phyloP scores from a whole-genome alignment of 2,888 invertebrate species.

The Drosophila quinaria region DNA sequence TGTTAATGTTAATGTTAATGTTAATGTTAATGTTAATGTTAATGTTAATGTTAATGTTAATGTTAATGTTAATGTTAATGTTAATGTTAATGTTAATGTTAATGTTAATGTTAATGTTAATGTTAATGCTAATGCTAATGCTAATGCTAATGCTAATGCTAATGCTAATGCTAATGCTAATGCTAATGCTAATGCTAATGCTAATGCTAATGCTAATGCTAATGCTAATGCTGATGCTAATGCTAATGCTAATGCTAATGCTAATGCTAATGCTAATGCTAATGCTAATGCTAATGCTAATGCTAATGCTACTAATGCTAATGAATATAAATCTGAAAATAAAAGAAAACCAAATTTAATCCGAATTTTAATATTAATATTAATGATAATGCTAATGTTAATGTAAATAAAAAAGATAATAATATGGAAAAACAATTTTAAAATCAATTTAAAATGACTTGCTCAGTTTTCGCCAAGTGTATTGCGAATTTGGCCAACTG shows the following conservation, averaged over 20 bases:
- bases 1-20: too few relatives aligned
- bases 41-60: neutral
- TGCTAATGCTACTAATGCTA: too few relatives aligned
- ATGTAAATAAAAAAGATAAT: neutral
- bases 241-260: neutral
- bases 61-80: neutral
- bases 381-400: neutral
- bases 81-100: neutral
- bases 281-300: too few relatives aligned
- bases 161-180: neutral
- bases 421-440: too few relatives aligned
- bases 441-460: too few relatives aligned
- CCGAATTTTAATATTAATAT: neutral
- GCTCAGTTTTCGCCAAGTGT: conserved; percentile 12
- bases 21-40: neutral
- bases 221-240: neutral
- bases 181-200: neutral
- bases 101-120: neutral
- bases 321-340: too few relatives aligned
- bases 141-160: neutral
- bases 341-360: too few relatives aligned
- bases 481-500: neutral
- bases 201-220: neutral
- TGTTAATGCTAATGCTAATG: neutral
- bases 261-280: too few relatives aligned